These are phyloP conservation scores for Pseudobourletiella spinata DNA, from an alignment of 1,140 invertebrate species.

Conservation along the genomic window DNA sequence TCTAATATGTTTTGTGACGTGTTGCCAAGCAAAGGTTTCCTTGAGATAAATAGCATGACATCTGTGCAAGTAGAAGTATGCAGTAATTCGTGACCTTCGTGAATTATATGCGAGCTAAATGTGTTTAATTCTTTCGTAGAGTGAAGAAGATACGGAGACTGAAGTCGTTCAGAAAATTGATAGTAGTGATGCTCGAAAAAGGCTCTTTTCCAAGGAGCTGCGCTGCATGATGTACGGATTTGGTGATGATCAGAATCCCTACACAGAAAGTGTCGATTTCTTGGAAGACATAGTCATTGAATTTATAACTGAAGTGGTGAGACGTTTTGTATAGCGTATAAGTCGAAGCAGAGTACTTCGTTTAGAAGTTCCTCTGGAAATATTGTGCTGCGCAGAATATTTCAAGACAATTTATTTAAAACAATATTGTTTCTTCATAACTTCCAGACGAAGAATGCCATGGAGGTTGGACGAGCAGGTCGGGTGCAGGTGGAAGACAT, in stretches of 20 bases:
- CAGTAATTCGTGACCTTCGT: too few relatives aligned
- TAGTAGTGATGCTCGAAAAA: conserved; percentile 54
- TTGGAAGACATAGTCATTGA: conserved; percentile 96
- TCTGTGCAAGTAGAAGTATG: too few relatives aligned
- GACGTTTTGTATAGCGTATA: conserved; percentile 26
- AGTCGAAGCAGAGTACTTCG: not conserved
- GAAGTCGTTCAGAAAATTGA: not conserved
- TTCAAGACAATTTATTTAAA: not conserved
- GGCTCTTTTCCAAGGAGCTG: conserved; percentile 81
- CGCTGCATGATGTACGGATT: conserved; percentile 99
- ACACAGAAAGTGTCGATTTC: conserved; percentile 95
- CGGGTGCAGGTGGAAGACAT: conserved; percentile 96
- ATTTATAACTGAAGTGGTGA: conserved; percentile 91
- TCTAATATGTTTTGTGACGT: too few relatives aligned
- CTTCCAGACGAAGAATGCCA: conserved; percentile 68
- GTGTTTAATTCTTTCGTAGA: too few relatives aligned
- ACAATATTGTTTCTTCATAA: not conserved
- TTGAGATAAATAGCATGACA: too few relatives aligned
- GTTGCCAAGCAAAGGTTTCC: too few relatives aligned
- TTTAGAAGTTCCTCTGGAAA: not conserved
- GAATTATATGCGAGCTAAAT: too few relatives aligned
- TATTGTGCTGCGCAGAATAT: not conserved
- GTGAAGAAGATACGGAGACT: not conserved
- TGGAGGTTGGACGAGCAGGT: conserved; percentile 92
- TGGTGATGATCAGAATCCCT: conserved; percentile 99